These are phyloP conservation scores for Baccha elongata DNA, from an alignment of 2,888 invertebrate species.

Conservation along the genomic window DNA sequence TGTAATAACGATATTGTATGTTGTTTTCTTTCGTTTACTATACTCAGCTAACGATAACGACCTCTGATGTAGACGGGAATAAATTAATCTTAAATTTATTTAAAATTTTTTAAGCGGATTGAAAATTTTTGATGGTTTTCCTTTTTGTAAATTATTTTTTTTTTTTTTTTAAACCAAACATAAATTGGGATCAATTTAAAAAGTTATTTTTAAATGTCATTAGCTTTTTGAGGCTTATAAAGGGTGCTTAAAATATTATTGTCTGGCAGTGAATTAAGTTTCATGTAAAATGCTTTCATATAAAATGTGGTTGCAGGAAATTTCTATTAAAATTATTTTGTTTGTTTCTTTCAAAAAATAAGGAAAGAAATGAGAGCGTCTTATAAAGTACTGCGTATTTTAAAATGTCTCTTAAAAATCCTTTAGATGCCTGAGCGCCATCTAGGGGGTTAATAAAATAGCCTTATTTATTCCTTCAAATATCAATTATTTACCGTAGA, in stretches of 20 bases:
- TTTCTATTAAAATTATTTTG: no score
- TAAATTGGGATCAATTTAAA: conserved; percentile 67
- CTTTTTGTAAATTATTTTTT: conserved; percentile 5
- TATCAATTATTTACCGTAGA: no score
- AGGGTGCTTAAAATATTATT: neutral
- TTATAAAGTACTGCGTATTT: no score
- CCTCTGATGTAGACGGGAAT: conserved; percentile 51
- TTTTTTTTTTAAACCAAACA: conserved; percentile 54
- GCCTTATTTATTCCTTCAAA: no score
- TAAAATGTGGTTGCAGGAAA: no score
- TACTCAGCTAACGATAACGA: conserved; percentile 32
- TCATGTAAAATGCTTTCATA: no score
- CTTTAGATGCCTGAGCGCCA: no score
- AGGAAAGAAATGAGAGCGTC: no score
- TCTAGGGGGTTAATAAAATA: no score
- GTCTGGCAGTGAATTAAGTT: no score
- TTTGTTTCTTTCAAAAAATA: no score
- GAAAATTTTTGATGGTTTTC: conserved; percentile 34
- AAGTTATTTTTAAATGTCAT: conserved; percentile 35
- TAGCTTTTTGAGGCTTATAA: neutral
- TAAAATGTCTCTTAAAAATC: no score
- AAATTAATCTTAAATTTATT: conserved; percentile 58
- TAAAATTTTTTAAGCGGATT: conserved; percentile 63
- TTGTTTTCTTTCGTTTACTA: conserved; percentile 28
- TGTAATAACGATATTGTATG: conserved; percentile 3